These are phyloP conservation scores for Antennarius striatus DNA, from an alignment of 2,113 vertebrate genomes.

Conservation along the genomic window DNA sequence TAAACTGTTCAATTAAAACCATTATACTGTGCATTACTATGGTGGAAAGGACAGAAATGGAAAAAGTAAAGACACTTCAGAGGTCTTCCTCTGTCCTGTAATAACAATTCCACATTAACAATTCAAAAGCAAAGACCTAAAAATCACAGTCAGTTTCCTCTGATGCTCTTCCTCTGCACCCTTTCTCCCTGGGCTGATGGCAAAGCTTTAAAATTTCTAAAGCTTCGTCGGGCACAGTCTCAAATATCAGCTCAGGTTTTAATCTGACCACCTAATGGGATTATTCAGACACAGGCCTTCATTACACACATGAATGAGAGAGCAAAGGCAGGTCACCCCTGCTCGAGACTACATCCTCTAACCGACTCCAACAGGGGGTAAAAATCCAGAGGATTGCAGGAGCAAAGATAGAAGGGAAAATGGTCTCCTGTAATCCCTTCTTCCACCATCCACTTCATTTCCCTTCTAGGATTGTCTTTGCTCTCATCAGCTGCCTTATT, in stretches of 20 bases:
- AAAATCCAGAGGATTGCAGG: conserved; percentile 48
- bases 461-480: conserved; percentile 5
- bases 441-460: conserved; percentile 25
- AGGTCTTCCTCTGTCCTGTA: conserved; percentile 35
- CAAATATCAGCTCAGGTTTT: conserved; percentile 78
- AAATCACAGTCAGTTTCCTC: conserved; percentile 37
- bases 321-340: conserved; percentile 70
- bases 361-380: conserved; percentile 33
- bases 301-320: conserved; percentile 79
- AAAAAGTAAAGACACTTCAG: conserved; percentile 18
- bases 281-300: conserved; percentile 79
- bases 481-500: conserved; percentile 26
- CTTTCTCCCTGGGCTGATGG: conserved; percentile 40
- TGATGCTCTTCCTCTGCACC: conserved; percentile 18
- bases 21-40: conserved; percentile 30
- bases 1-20: conserved; percentile 34
- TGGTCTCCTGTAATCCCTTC: conserved; percentile 45
- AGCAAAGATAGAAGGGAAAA: conserved; percentile 38
- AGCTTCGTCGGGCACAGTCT: conserved; percentile 62
- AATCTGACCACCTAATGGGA: conserved; percentile 80
- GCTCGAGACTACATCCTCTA: conserved; percentile 50
- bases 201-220: conserved; percentile 65
- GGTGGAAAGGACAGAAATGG: conserved; percentile 12
- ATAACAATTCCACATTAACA: conserved; percentile 59
- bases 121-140: conserved; percentile 44